phyloP scores from a whole-genome alignment of 1,140 invertebrate genomes.

The Drosophila navojoa region DNA sequence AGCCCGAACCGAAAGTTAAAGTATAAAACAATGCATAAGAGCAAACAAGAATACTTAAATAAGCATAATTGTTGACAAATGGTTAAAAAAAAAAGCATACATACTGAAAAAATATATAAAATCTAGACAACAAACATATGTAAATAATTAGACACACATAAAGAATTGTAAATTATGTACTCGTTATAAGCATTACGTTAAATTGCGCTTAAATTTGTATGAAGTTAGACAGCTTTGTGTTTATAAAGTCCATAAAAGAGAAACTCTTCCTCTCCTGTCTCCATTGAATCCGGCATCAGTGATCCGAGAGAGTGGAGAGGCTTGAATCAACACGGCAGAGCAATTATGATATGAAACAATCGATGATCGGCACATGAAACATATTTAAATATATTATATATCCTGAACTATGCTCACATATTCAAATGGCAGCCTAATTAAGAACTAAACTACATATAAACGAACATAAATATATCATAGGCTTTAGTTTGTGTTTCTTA shows the following conservation, averaged over 20 bases:
- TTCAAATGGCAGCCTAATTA: conserved; percentile 48
- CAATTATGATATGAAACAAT: conserved; percentile 15
- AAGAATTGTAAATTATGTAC: conserved; percentile 74
- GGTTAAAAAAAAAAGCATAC: conserved; percentile 35
- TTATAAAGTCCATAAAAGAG: background rate
- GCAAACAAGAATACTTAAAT: conserved; percentile 19
- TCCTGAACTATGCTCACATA: conserved; percentile 34
- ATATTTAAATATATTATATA: conserved; percentile 42
- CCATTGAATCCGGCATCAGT: background rate
- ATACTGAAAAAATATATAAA: conserved; percentile 23
- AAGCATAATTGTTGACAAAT: conserved; percentile 55
- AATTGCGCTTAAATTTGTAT: conserved; percentile 46
- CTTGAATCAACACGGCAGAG: conserved; percentile 42
- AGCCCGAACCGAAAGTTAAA: too few relatives aligned
- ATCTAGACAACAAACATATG: conserved; percentile 30
- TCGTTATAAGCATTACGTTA: conserved; percentile 58
- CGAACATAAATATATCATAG: conserved; percentile 72
- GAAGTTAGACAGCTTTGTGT: conserved; percentile 17
- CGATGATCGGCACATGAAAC: conserved; percentile 21
- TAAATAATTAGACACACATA: conserved; percentile 48
- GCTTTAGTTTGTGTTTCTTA: conserved; percentile 77
- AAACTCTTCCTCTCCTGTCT: too few relatives aligned
- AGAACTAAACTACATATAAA: conserved; percentile 45
- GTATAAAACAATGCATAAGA: conserved; percentile 29
- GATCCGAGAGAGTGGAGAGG: background rate